Conservation (phyloP, 1,140 invertebrate species). For the Pollicipes pollicipes region DNA sequence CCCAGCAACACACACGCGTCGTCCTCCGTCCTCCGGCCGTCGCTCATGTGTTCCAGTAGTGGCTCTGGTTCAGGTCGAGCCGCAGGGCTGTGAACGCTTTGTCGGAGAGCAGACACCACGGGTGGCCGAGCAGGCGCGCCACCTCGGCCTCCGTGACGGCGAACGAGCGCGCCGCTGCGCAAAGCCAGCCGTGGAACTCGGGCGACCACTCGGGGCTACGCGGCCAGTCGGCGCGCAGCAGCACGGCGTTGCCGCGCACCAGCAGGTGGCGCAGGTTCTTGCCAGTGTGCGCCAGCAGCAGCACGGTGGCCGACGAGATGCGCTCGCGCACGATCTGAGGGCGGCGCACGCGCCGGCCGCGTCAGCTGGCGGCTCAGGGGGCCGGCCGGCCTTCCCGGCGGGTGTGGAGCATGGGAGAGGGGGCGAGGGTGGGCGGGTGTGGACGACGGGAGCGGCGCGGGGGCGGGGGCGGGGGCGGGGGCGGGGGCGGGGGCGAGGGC, state of each 20-base stretch:
- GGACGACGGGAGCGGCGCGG: no score
- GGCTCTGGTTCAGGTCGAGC: slow-evolving; percentile 16
- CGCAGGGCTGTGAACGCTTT: slow-evolving; percentile 39
- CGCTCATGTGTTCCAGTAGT: no score
- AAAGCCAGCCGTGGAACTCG: slow-evolving; percentile 48
- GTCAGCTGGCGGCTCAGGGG: no score
- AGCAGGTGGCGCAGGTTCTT: slow-evolving; percentile 43
- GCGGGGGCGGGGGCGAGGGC: no score
- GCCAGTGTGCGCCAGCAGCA: slow-evolving; percentile 47
- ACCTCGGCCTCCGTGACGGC: slow-evolving; percentile 46
- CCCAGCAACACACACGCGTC: no score
- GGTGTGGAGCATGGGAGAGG: no score
- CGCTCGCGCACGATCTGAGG: slow-evolving; percentile 50
- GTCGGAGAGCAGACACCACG: slow-evolving; percentile 55
- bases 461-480: no score
- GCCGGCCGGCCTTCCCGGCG: no score
- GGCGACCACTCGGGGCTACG: slow-evolving; percentile 42
- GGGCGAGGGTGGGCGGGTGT: no score
- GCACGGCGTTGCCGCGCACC: slow-evolving; percentile 50
- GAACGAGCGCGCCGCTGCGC: slow-evolving; percentile 39
- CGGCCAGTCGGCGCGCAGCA: slow-evolving; percentile 50
- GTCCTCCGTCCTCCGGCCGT: no score
- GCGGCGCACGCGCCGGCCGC: no score
- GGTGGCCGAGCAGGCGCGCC: slow-evolving; percentile 42
- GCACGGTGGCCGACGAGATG: slow-evolving; percentile 56